Evolutionary conservation across 2,888 invertebrate species (phyloP).

Genomic region (Pollenia griseotomentosa): DNA sequence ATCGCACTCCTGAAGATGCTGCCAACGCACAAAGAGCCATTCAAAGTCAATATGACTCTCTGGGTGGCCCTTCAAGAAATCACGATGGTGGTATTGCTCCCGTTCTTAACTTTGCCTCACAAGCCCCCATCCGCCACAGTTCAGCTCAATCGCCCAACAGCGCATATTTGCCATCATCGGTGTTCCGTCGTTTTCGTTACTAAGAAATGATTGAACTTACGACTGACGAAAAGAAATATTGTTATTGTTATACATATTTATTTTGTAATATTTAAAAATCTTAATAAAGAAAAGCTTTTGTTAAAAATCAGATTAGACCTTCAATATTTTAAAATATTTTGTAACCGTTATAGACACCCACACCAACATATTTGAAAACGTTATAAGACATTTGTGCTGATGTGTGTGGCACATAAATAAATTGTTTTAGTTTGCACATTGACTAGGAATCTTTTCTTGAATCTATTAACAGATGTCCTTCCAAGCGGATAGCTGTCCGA

Average conservation of each 20-base stretch:
- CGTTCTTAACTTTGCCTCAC: conserved; percentile 80
- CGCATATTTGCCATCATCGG: conserved; percentile 38
- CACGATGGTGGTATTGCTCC: conserved; percentile 80
- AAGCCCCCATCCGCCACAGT: conserved; percentile 68
- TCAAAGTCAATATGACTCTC: conserved; percentile 80
- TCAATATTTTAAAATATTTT: too few species aligned
- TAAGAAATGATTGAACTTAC: neutral
- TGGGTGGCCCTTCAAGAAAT: conserved; percentile 77
- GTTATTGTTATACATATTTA: neutral
- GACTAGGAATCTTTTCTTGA: too few species aligned
- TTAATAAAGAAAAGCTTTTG: too few species aligned
- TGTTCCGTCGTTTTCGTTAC: neutral
- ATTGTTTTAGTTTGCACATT: too few species aligned
- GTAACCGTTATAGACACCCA: too few species aligned
- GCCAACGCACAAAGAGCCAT: conserved; percentile 80
- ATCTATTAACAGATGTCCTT: too few species aligned
- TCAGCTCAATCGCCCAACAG: conserved; percentile 19
- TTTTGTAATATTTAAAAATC: too few species aligned
- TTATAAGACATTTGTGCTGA: too few species aligned
- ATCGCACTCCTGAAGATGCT: conserved; percentile 82
- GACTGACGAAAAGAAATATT: neutral
- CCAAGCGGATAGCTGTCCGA: too few species aligned
- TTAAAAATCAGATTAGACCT: too few species aligned
- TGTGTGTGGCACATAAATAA: too few species aligned
- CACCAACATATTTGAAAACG: too few species aligned